Conservation (phyloP, 2,113 vertebrate species). For the Cacatua alba region DNA sequence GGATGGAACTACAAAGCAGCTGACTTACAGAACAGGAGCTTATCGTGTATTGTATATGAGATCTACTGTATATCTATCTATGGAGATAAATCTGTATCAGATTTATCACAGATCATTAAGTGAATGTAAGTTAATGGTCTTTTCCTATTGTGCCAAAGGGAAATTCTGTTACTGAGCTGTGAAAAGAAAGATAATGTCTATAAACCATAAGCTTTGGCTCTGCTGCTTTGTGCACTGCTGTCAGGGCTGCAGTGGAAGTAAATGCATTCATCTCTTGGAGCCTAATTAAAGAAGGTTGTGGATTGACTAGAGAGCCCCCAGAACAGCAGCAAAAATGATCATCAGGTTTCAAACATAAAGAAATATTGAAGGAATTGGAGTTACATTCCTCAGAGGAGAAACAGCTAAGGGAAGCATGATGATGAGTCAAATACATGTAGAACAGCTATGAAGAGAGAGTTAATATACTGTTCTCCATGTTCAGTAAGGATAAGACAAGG, state of each 20-base stretch:
- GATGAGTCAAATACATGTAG: neutral
- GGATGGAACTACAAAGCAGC: neutral
- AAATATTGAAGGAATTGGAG: neutral
- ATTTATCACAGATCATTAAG: neutral
- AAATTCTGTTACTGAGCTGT: neutral
- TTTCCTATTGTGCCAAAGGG: neutral
- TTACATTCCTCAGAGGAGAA: neutral
- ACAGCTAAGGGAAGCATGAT: neutral
- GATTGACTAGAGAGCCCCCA: neutral
- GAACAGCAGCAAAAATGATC: neutral
- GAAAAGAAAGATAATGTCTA: neutral
- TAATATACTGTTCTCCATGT: neutral
- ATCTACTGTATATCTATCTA: neutral
- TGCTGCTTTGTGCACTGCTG: neutral
- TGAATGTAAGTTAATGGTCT: neutral
- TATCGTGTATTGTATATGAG: neutral
- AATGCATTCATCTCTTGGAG: neutral
- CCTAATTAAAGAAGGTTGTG: neutral
- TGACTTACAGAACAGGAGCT: neutral
- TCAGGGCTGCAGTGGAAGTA: neutral
- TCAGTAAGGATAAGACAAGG: neutral
- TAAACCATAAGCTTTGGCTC: neutral
- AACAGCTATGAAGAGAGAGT: neutral
- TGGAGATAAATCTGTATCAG: neutral
- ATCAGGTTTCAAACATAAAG: neutral